phyloP scores from a whole-genome alignment of 2,888 invertebrate genomes.

The Pachliopta kotzebuea region DNA sequence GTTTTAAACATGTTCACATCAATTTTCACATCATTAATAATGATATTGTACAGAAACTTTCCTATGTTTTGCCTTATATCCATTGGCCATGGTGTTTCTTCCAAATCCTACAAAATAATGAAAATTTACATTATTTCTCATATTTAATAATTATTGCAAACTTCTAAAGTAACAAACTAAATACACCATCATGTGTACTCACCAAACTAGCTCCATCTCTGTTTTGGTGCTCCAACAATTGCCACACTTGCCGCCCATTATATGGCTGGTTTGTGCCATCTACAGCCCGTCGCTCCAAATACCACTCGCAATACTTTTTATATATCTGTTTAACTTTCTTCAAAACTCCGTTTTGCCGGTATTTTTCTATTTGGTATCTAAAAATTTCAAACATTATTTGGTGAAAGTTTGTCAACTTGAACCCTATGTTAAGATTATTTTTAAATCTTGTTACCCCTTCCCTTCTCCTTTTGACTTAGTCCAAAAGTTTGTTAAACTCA shows the following conservation, averaged over 20 bases:
- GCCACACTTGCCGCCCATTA: constrained; percentile 88
- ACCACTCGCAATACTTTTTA: constrained; percentile 83
- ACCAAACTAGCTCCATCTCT: constrained; percentile 79
- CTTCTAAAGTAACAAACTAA: too few relatives aligned
- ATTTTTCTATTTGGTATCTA: constrained; percentile 84
- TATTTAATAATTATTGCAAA: not conserved
- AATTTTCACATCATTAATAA: constrained; percentile 91
- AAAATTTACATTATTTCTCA: not conserved
- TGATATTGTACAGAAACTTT: constrained; percentile 91
- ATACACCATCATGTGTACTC: constrained; percentile 32
- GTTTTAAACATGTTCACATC: constrained; percentile 85
- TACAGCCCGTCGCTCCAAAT: constrained; percentile 62
- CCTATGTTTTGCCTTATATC: constrained; percentile 85
- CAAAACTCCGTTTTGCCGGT: constrained; percentile 82
- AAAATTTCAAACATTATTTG: constrained; percentile 14
- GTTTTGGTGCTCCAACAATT: constrained; percentile 79
- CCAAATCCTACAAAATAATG: constrained; percentile 61
- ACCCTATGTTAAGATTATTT: too few relatives aligned
- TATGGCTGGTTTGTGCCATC: constrained; percentile 49
- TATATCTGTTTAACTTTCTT: constrained; percentile 84
- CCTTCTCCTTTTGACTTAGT: too few relatives aligned
- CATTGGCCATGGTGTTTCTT: constrained; percentile 84
- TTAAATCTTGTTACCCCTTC: too few relatives aligned
- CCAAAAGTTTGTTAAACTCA: too few relatives aligned
- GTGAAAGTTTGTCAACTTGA: not conserved